Conservation (phyloP, 2,797 vertebrate genomes). For the Phrynocephalus guinanensis region DNA sequence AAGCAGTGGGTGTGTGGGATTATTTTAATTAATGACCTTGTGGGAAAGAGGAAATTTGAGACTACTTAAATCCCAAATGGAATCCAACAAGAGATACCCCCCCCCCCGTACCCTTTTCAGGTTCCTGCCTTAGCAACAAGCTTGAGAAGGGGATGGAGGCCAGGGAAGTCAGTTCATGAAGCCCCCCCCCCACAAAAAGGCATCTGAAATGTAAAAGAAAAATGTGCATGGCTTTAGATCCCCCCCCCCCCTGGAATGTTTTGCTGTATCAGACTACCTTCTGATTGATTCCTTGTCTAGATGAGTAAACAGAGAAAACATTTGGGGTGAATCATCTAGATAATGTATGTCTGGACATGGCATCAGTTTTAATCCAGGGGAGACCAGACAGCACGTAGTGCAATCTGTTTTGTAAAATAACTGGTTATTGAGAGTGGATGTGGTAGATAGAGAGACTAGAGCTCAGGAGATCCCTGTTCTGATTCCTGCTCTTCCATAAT, state of each 20-base stretch:
- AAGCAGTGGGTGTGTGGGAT: neutral
- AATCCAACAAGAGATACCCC: neutral
- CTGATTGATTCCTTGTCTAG: neutral
- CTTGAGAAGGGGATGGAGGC: neutral
- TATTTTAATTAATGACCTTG: neutral
- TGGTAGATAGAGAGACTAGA: no score
- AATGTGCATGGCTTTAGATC: neutral
- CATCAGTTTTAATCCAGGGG: no score
- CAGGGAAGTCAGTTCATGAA: neutral
- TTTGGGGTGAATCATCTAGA: neutral
- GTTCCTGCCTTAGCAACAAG: neutral
- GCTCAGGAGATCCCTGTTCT: no score
- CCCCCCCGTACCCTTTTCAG: neutral
- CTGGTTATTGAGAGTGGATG: no score
- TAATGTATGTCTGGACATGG: neutral
- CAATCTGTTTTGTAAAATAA: neutral
- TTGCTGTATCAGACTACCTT: neutral
- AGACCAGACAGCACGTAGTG: neutral
- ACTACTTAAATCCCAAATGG: neutral
- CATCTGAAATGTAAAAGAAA: neutral
- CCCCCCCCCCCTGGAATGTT: neutral
- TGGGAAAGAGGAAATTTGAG: neutral
- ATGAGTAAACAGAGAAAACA: neutral
- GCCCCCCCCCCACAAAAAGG: rapidly evolving
- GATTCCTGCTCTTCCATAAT: no score